Evolutionary conservation across 1,140 invertebrate species (phyloP), one percentile per base, ranked within the genome.

Genomic region (Aphaenogaster floridana): DNA sequence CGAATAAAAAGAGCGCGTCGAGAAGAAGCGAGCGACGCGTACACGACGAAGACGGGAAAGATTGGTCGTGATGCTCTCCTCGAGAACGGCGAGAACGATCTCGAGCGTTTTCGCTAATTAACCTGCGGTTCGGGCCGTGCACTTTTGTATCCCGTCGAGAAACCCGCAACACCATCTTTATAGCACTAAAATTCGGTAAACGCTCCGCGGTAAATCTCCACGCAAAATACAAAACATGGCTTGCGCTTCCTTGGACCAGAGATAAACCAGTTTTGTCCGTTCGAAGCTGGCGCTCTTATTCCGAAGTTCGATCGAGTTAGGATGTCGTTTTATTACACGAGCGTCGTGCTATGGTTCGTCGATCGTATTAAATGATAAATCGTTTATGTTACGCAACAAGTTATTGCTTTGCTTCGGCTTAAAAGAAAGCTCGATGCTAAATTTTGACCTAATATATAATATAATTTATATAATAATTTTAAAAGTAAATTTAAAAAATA

Each of bases 81-180:
- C 63, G 28, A 21, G 57, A 86, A 90, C 42, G 52, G 74, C 86
- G 72, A 52, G 63, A 71, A 81, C 78, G 64, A 89, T 89, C 81
- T 77, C 61, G 83, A 86, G 63, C 86, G 79, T 91, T 91, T 88
- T 91, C 85, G 21, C 88, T 89, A 91, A 91, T 91, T 91, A 91
- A 89, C 85, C 69, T 86, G 57, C 72, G 88, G 64, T 88, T 21
- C 42, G 8, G 7, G 63, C 63, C 63, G 48, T 8, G 63, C 28
- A 28, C 68, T 74, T 83, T 83, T 83, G 52, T 72, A 59, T 45
- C 80, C 11, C 28, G 42, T 11, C 80, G 42, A 74, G 80, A 36
- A 36, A 21, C 66, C 50, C 52, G 79, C 50, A 45, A 45, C n/a
- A 3, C n/a, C 28, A 15, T 34, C 42, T 61, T 84, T 76, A 76